Evolutionary conservation across 2,888 invertebrate species (phyloP).

Genomic region (Teinopalpus imperialis): DNA sequence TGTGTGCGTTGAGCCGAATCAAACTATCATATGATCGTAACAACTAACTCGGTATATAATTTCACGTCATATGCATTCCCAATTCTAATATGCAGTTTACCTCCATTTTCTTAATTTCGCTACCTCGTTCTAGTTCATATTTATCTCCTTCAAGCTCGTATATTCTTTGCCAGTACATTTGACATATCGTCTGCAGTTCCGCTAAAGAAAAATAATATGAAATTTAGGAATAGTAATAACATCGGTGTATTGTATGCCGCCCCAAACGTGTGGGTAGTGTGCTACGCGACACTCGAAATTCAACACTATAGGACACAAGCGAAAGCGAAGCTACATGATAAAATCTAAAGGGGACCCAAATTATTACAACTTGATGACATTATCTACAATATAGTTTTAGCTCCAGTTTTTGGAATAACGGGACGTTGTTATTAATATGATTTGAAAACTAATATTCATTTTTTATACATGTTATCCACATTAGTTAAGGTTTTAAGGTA

Average conservation of each 20-base stretch:
- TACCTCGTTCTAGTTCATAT: slow-evolving; percentile 99
- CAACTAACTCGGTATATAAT: slow-evolving; percentile 75
- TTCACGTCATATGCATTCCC: slow-evolving; percentile 79
- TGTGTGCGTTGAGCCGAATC: slow-evolving; percentile 80
- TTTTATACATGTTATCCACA: slow-evolving; percentile 76
- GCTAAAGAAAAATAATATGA: slow-evolving; percentile 88
- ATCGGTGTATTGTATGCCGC: slow-evolving; percentile 49
- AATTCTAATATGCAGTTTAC: slow-evolving; percentile 85
- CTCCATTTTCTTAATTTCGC: slow-evolving; percentile 89
- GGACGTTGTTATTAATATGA: slow-evolving; percentile 74
- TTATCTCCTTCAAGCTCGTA: slow-evolving; percentile 97
- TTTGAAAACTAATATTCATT: slow-evolving; percentile 38
- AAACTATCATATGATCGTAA: slow-evolving; percentile 71
- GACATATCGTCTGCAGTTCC: slow-evolving; percentile 96
- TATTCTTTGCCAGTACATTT: slow-evolving; percentile 96
- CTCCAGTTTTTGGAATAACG: slow-evolving; percentile 60
- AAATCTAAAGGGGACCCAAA: slow-evolving; percentile 52
- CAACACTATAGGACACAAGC: slow-evolving; percentile 60
- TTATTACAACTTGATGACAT: slow-evolving; percentile 60
- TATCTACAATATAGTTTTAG: slow-evolving; percentile 66
- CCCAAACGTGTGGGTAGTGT: slow-evolving; percentile 52
- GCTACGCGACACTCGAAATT: slow-evolving; percentile 49
- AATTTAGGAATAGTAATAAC: slow-evolving; percentile 64
- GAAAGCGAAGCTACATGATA: slow-evolving; percentile 77
- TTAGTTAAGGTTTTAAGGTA: slow-evolving; percentile 67